Base-by-base conservation (phyloP, 2,888 invertebrate species). In the Folsomia manolachei region DNA sequence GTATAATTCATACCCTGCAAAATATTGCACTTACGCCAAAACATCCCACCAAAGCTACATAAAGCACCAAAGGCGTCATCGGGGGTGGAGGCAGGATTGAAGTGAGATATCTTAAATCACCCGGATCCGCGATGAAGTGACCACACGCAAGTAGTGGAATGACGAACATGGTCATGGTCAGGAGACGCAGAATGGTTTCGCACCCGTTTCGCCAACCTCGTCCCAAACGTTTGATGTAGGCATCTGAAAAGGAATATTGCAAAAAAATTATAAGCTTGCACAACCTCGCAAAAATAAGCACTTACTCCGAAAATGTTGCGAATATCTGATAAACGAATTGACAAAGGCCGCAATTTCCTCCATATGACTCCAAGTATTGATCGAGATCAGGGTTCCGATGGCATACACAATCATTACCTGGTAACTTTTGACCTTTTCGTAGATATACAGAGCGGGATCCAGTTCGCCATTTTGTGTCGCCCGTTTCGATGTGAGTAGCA, bases 151-250 rank as follows among this genome's bases (percentile, higher is more conserved):
- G 18, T 2, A 74, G 14, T 7, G 74, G 74, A 2, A 69, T 2
- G 7, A 70, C 51, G 1, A 71, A 18, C 1, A 52, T 71, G 18
- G 64, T 1, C 11, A 69, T 62, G 21, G 64, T 62, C 62, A 65
- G 56, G 21, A 68, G 21, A 19, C 66, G 63, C 1, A 71, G 69
- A 52, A 64, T 24, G 0, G 60, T 61, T 51, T 74, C 74, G 62
- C 74, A 74, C n/a, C 74, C 74, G 63, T 74, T 74, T 52, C 24
- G 51, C 65, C 65, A 71, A 2, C 52, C 19, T 24, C 74, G 71
- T 52, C 71, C 56, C 1, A 74, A 69, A 19, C 65, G 23, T 1
- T 25, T 51, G 1, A 66, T 61, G 27, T 71, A 74, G 2, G 71
- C 65, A n/a, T 74, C 74, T 74, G 52, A 9, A 66, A 63, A 23